phyloP scores from a whole-genome alignment of 2,113 vertebrate genomes.

The Cervus canadensis region DNA sequence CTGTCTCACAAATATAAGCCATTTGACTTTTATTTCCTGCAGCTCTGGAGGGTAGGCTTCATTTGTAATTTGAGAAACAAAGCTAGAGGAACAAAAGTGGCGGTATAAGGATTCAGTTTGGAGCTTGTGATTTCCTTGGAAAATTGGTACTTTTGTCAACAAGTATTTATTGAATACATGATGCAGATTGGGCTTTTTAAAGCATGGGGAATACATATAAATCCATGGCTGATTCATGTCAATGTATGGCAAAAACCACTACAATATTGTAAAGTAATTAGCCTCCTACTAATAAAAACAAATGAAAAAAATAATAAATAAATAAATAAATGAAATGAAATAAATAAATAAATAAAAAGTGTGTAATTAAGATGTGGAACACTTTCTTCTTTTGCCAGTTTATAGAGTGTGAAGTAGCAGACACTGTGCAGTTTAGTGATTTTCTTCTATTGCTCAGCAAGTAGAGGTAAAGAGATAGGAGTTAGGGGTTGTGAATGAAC shows the following conservation, averaged over 20 bases:
- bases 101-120: background rate
- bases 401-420: background rate
- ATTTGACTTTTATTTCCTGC: conserved; percentile 15
- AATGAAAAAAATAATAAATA: too few relatives aligned
- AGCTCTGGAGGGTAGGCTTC: background rate
- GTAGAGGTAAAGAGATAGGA: background rate
- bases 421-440: background rate
- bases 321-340: too few relatives aligned
- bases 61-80: conserved; percentile 39
- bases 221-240: too few relatives aligned
- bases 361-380: background rate
- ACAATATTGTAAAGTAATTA: too few relatives aligned
- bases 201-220: too few relatives aligned
- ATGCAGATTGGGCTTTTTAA: background rate
- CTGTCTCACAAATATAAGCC: background rate
- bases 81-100: background rate
- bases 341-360: background rate
- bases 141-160: background rate
- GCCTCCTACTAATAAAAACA: too few relatives aligned
- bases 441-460: conserved; percentile 13
- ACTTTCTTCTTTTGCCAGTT: background rate
- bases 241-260: too few relatives aligned
- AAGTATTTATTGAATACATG: conserved; percentile 19
- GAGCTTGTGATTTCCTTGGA: conserved; percentile 28
- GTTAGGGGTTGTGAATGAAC: background rate